phyloP scores from a whole-genome alignment of 1,140 invertebrate species.

The Drosophila orena region DNA sequence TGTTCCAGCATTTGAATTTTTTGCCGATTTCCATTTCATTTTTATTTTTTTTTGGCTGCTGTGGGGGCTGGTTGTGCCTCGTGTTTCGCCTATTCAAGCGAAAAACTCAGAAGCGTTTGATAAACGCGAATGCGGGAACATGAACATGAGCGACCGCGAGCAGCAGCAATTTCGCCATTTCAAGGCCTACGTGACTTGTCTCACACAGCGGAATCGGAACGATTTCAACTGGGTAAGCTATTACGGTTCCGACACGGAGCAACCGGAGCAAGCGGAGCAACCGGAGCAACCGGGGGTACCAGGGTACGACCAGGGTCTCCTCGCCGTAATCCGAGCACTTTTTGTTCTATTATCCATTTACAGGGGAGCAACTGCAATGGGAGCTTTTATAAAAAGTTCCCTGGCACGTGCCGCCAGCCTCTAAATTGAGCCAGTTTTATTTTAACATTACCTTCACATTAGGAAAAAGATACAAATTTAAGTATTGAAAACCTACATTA shows the following conservation, averaged over 20 bases:
- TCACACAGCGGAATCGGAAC: constrained; percentile 61
- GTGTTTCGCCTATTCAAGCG: constrained; percentile 73
- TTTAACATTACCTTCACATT: no score
- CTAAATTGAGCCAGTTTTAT: no score
- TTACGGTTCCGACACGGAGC: constrained; percentile 33
- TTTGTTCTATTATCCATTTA: constrained; percentile 28
- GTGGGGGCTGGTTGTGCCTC: constrained; percentile 50
- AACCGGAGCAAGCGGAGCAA: constrained; percentile 7
- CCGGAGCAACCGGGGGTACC: constrained; percentile 29
- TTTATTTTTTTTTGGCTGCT: constrained; percentile 55
- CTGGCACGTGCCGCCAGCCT: not conserved
- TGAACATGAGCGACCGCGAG: constrained; percentile 34
- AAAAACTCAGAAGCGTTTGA: constrained; percentile 66
- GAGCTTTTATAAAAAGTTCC: no score
- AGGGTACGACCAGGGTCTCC: constrained; percentile 21
- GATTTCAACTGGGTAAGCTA: constrained; percentile 44
- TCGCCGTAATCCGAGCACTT: constrained; percentile 51
- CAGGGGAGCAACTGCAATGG: not conserved
- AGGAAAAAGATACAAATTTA: no score
- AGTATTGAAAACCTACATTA: no score
- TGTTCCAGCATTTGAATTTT: constrained; percentile 6
- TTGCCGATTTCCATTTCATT: constrained; percentile 12
- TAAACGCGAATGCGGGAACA: constrained; percentile 60
- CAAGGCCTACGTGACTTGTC: constrained; percentile 81
- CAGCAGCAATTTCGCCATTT: constrained; percentile 70